phyloP scores from a whole-genome alignment of 2,888 invertebrate genomes.

The Andrena haemorrhoa region DNA sequence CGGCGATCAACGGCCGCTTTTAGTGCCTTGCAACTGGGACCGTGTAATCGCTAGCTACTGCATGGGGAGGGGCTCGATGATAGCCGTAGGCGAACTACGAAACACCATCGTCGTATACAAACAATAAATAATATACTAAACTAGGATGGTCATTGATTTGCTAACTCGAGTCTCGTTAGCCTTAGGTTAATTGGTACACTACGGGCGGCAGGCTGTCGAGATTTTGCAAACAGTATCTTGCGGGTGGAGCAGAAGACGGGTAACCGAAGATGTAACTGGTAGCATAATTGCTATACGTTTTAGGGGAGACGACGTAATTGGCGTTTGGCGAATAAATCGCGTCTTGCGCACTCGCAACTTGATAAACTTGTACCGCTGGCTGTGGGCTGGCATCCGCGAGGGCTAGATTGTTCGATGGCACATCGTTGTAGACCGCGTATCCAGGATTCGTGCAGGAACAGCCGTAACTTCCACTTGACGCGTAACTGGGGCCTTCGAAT shows the following conservation, averaged over 20 bases:
- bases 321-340: neutral
- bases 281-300: slow-evolving; percentile 4
- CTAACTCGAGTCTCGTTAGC: neutral
- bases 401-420: neutral
- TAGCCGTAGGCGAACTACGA: neutral
- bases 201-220: neutral
- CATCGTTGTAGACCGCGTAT: neutral
- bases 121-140: slow-evolving; percentile 40
- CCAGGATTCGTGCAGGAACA: neutral
- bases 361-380: slow-evolving; percentile 10
- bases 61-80: slow-evolving; percentile 10
- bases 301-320: slow-evolving; percentile 7
- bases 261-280: neutral
- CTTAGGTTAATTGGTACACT: neutral
- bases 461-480: neutral
- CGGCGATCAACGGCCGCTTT: neutral
- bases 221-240: neutral
- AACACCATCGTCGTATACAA: slow-evolving; percentile 4
- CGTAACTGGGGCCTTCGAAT: neutral
- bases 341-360: neutral
- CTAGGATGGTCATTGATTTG: neutral
- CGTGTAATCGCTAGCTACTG: slow-evolving; percentile 3
- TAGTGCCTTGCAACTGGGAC: neutral
- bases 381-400: neutral
- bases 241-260: neutral